These are phyloP conservation scores for Leptinotarsa lineolata DNA, from an alignment of 1,140 invertebrate genomes.

Conservation along the genomic window DNA sequence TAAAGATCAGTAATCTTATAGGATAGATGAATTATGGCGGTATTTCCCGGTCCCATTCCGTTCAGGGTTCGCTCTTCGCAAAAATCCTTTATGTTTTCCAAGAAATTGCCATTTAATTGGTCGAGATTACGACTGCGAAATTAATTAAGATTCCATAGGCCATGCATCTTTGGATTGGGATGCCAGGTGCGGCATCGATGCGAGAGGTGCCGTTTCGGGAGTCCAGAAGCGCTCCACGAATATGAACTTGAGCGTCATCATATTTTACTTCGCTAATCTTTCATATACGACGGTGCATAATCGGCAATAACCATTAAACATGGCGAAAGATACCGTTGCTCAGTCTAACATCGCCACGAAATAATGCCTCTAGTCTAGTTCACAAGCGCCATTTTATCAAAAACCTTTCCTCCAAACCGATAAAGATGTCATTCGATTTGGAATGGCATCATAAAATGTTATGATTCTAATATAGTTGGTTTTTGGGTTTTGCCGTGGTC, in stretches of 20 bases:
- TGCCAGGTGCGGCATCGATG: constrained; percentile 38
- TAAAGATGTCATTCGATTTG: too few relatives aligned
- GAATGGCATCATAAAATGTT: too few relatives aligned
- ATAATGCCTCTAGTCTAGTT: constrained; percentile 35
- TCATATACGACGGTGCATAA: constrained; percentile 43
- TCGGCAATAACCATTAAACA: constrained; percentile 48
- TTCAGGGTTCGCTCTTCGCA: constrained; percentile 54
- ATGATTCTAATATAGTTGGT: too few relatives aligned
- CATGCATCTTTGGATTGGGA: constrained; percentile 52
- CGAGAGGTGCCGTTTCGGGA: not conserved
- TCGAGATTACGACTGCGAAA: constrained; percentile 53
- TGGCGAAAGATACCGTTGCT: constrained; percentile 43
- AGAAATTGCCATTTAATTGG: constrained; percentile 57
- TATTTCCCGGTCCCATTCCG: constrained; percentile 54
- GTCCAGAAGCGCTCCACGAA: constrained; percentile 19
- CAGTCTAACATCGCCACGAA: constrained; percentile 44
- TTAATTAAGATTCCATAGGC: constrained; percentile 56
- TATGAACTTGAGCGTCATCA: constrained; percentile 37
- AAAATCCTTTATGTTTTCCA: constrained; percentile 56
- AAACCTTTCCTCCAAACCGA: too few relatives aligned
- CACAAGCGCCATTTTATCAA: too few relatives aligned
- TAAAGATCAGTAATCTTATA: constrained; percentile 77
- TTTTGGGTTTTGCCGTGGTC: too few relatives aligned
- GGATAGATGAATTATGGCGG: constrained; percentile 67
- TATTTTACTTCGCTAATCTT: constrained; percentile 45